These are phyloP conservation scores for Hypsibius dujardini DNA, from an alignment of 1,140 invertebrate genomes.

Conservation along the genomic window DNA sequence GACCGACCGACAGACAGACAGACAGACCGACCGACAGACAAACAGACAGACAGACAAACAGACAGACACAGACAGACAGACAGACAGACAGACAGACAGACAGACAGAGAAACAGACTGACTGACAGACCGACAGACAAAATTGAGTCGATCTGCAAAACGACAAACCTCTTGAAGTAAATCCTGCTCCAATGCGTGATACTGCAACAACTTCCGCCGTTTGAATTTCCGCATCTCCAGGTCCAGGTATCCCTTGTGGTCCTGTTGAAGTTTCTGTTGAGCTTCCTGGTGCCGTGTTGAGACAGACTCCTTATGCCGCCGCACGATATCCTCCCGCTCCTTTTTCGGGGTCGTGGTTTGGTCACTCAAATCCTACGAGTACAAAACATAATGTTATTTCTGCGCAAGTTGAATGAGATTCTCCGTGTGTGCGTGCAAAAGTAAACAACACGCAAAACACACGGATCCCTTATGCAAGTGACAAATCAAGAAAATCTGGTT, in stretches of 20 bases:
- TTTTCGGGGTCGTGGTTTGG: constrained; percentile 74
- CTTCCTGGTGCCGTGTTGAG: constrained; percentile 55
- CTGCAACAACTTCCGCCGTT: constrained; percentile 65
- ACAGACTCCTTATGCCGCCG: constrained; percentile 27
- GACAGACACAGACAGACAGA: too few relatives aligned
- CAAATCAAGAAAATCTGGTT: too few relatives aligned
- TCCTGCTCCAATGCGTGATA: constrained; percentile 78
- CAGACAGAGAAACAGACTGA: too few relatives aligned
- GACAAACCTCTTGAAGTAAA: constrained; percentile 57
- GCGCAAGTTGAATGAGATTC: constrained; percentile 12
- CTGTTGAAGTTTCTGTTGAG: constrained; percentile 63
- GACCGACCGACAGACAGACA: too few relatives aligned
- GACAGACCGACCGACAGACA: too few relatives aligned
- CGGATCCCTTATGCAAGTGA: too few relatives aligned
- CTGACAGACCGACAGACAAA: too few relatives aligned
- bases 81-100: too few relatives aligned
- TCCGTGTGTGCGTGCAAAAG: not conserved
- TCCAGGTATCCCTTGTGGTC: constrained; percentile 78
- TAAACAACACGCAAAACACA: constrained; percentile 14
- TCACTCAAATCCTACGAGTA: constrained; percentile 55
- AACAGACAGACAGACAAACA: too few relatives aligned
- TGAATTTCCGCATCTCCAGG: constrained; percentile 75
- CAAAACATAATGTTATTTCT: constrained; percentile 19
- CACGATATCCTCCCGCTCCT: constrained; percentile 69
- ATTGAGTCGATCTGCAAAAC: too few relatives aligned